Evolutionary conservation across 2,888 invertebrate species (phyloP), one percentile per base, ranked within the genome.

Genomic region (Drosophila recens): DNA sequence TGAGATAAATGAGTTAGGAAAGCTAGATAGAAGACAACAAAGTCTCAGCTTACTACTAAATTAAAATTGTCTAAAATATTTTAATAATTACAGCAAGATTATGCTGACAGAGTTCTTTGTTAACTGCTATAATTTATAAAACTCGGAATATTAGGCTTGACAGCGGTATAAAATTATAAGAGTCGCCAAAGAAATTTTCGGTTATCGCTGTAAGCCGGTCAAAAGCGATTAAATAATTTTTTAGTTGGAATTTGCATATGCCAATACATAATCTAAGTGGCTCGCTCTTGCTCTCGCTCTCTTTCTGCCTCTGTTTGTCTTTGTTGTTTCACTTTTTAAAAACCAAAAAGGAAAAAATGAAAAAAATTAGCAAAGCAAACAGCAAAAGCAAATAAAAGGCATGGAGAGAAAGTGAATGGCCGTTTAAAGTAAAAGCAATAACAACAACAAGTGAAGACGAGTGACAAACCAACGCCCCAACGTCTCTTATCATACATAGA

Each of bases 351-450:
- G 8, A 30, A 8, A 11, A n/a, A 33, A 53, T 11, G 15, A n/a
- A 45, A 58, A 54, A 83, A 87, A 80, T 87, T 85, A 81, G 83
- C 85, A 85, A 85, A 81, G 82, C 72, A 87, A 85, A 87, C 70
- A 81, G 54, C 71, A 71, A 72, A 71, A 65, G 66, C 70, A 76
- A 73, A 78, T 73, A 73, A 79, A 75, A 76, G 59, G 30, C 56
- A 79, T 46, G 70, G 15, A 70, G 88, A 85, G 88, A 87, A 85
- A 87, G 88, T 85, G 88, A 85, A 85, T 83, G 86, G 72, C 71
- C 83, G 56, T 68, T 66, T 67, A 68, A 85, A 75, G 84, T 81
- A 87, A 87, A 82, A 87, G 85, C 83, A 79, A 67, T 54, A 66
- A 65, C 46, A 51, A 20, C 54, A 38, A 62, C 40, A 27, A 48